Percentiles rank a stretch among this genome's conserved stretches.
These are phyloP conservation scores for Zygogramma bicolorata DNA, from an alignment of 2,888 invertebrate genomes.

Conservation along the genomic window DNA sequence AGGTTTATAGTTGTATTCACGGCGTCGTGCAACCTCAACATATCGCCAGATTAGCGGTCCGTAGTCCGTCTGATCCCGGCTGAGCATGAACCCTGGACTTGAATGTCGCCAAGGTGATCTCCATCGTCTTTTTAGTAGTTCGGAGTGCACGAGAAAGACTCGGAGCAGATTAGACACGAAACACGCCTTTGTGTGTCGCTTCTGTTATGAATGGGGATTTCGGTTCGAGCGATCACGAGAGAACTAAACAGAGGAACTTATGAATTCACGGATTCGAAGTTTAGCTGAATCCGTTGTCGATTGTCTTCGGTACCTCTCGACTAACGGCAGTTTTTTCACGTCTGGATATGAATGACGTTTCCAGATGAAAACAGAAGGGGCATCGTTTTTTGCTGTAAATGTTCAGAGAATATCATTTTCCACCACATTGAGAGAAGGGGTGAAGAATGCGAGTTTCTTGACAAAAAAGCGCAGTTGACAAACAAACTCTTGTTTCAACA, in stretches of 20 bases:
- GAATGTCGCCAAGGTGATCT: constrained; percentile 59
- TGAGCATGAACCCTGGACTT: constrained; percentile 54
- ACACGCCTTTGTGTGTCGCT: constrained; percentile 14
- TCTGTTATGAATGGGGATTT: background rate
- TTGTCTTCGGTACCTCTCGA: background rate
- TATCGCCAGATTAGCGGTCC: constrained; percentile 76
- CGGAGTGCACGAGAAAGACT: constrained; percentile 21
- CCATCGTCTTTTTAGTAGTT: constrained; percentile 44
- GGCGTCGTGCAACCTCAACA: constrained; percentile 73
- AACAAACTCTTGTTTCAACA: no score
- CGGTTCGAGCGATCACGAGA: background rate
- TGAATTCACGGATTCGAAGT: background rate
- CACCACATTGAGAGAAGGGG: no score
- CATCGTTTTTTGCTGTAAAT: no score
- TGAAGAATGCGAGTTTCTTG: no score
- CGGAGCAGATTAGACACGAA: constrained; percentile 28
- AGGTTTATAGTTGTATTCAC: constrained; percentile 54
- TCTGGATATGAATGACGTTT: no score
- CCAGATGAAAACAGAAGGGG: no score
- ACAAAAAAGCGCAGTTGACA: no score
- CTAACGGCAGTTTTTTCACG: no score
- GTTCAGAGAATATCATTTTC: no score
- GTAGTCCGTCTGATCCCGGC: constrained; percentile 67
- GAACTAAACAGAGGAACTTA: background rate
- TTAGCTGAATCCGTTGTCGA: background rate